Conservation (phyloP, 1,140 invertebrate species). For the Mycetomoellerius zeteki region DNA sequence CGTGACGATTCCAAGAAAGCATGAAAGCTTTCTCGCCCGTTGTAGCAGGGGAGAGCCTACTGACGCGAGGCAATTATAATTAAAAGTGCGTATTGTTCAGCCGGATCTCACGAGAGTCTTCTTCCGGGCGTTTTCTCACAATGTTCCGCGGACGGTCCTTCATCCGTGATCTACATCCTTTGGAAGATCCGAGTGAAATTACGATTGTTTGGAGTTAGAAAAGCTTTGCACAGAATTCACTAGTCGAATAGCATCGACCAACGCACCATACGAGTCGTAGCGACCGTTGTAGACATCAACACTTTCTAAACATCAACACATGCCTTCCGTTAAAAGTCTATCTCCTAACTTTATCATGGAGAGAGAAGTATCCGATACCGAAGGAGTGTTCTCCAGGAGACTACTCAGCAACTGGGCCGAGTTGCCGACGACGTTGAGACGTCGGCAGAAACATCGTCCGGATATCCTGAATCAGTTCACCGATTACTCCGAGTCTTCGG, state of each 20-base stretch:
- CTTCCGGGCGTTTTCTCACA: slow-evolving; percentile 81
- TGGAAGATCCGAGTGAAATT: slow-evolving; percentile 65
- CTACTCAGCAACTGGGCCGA: slow-evolving; percentile 85
- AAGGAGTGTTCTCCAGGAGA: slow-evolving; percentile 83
- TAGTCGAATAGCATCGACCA: neutral
- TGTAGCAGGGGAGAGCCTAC: slow-evolving; percentile 78
- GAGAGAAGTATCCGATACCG: slow-evolving; percentile 84
- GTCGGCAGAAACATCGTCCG: slow-evolving; percentile 84
- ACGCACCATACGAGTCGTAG: neutral
- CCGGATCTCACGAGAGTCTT: slow-evolving; percentile 79
- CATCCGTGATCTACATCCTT: slow-evolving; percentile 74
- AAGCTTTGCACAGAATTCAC: neutral
- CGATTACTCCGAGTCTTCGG: slow-evolving; percentile 82
- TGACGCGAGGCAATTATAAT: slow-evolving; percentile 84
- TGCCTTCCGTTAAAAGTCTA: slow-evolving; percentile 5
- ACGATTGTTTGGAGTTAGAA: slow-evolving; percentile 50
- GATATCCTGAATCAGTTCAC: slow-evolving; percentile 85
- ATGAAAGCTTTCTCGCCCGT: slow-evolving; percentile 76
- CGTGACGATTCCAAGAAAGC: slow-evolving; percentile 71
- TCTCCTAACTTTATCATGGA: slow-evolving; percentile 75
- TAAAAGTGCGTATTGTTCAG: slow-evolving; percentile 84
- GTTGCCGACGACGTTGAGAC: slow-evolving; percentile 84
- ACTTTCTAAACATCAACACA: neutral
- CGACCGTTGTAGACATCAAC: neutral
- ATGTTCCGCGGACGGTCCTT: slow-evolving; percentile 70